Percentiles rank a stretch among this genome's conserved stretches.
Conservation (phyloP, 1,140 invertebrate species). For the Rhynchophorus ferrugineus region DNA sequence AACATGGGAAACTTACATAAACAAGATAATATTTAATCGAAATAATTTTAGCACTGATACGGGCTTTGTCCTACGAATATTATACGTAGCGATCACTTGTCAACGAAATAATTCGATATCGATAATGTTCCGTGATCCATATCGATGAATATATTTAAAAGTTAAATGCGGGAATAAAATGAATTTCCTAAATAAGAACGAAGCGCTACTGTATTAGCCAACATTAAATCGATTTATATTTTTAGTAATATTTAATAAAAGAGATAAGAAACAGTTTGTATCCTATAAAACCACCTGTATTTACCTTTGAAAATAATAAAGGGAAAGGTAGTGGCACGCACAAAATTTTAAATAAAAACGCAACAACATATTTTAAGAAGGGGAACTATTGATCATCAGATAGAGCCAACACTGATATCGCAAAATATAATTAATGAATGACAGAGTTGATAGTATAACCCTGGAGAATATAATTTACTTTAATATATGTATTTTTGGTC, state of each 20-base stretch:
- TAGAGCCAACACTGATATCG: slow-evolving; percentile 35
- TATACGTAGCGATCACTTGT: too few species aligned
- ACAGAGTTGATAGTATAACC: slow-evolving; percentile 36
- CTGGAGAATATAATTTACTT: too few species aligned
- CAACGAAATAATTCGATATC: too few species aligned
- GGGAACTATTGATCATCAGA: slow-evolving; percentile 39
- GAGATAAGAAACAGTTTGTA: slow-evolving; percentile 31
- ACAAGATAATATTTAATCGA: background rate
- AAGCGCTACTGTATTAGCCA: slow-evolving; percentile 10
- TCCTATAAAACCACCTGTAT: slow-evolving; percentile 35
- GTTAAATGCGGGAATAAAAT: background rate
- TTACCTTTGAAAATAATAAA: slow-evolving; percentile 31
- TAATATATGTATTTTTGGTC: too few species aligned
- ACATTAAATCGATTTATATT: slow-evolving; percentile 33
- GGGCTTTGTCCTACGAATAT: too few species aligned
- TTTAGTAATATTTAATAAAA: slow-evolving; percentile 33
- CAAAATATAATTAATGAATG: slow-evolving; percentile 38
- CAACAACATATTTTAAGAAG: slow-evolving; percentile 31
- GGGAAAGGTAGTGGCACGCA: slow-evolving; percentile 16
- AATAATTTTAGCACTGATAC: background rate
- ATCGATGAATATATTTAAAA: too few species aligned
- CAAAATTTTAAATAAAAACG: slow-evolving; percentile 32
- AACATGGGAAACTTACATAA: background rate
- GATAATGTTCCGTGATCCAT: too few species aligned
- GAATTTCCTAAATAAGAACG: background rate